Percentiles rank a stretch among this genome's conserved stretches.
These are phyloP conservation scores for Hydroisotoma schaefferi DNA, from an alignment of 2,888 invertebrate genomes.

Conservation along the genomic window DNA sequence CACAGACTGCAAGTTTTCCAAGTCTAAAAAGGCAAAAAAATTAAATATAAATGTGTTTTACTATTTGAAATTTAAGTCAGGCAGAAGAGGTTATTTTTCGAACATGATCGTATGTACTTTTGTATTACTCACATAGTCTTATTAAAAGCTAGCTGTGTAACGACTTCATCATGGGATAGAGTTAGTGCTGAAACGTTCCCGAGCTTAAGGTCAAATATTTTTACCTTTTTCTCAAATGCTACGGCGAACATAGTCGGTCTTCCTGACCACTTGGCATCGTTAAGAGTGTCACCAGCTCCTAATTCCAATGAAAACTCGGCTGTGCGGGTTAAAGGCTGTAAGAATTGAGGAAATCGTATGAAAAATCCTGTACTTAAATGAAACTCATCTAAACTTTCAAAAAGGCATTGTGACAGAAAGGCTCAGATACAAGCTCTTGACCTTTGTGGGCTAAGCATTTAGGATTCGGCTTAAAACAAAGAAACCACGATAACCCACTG, in stretches of 20 bases:
- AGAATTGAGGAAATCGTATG: neutral
- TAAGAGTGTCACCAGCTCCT: conserved; percentile 9
- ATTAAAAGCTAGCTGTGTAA: conserved; percentile 31
- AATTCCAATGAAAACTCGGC: conserved; percentile 12
- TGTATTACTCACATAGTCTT: conserved; percentile 29
- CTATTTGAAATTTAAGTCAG: neutral
- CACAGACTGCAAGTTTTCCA: conserved; percentile 31
- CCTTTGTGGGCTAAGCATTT: too few species aligned
- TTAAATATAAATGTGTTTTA: neutral
- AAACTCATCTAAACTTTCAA: too few species aligned
- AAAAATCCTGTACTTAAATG: too few species aligned
- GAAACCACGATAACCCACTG: too few species aligned
- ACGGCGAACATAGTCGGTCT: conserved; percentile 43
- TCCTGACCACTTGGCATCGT: conserved; percentile 43
- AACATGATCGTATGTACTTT: too few species aligned
- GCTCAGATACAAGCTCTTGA: too few species aligned
- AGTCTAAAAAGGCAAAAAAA: conserved; percentile 5
- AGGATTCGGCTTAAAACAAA: too few species aligned
- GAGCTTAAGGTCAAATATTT: conserved; percentile 35
- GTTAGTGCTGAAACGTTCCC: conserved; percentile 17
- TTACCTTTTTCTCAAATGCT: conserved; percentile 19
- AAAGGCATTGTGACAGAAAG: too few species aligned
- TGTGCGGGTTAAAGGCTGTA: conserved; percentile 20
- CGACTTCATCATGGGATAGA: conserved; percentile 22
- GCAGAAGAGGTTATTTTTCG: neutral